A percentile compares a stretch with the other conserved stretches of the same genome.
These are phyloP conservation scores for Poecilia wingei DNA, from an alignment of 2,797 vertebrate genomes.

Conservation along the genomic window DNA sequence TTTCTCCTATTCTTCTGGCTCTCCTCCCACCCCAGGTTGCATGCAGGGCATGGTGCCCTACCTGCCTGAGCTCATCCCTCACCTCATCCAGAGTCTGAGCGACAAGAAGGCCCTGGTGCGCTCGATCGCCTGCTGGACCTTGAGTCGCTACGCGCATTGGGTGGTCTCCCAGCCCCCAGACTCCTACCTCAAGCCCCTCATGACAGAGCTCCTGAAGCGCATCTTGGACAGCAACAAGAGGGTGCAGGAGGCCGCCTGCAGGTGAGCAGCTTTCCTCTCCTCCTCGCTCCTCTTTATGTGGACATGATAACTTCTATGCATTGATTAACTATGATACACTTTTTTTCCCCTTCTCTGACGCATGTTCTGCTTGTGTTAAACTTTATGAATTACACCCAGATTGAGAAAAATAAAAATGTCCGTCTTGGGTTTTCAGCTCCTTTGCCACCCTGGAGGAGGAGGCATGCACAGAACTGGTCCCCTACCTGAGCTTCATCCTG, in stretches of 20 bases:
- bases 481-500: conserved; percentile 94
- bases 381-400: neutral
- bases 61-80: conserved; percentile 92
- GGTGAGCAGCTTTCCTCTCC: conserved; percentile 68
- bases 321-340: conserved; percentile 70
- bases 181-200: conserved; percentile 92
- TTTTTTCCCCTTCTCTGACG: conserved; percentile 67
- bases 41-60: conserved; percentile 96
- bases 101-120: conserved; percentile 95
- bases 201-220: conserved; percentile 95
- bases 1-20: neutral
- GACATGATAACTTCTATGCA: conserved; percentile 69
- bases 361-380: conserved; percentile 9
- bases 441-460: conserved; percentile 96
- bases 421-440: conserved; percentile 75
- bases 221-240: conserved; percentile 95
- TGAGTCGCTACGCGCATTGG: conserved; percentile 96
- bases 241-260: conserved; percentile 95
- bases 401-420: conserved; percentile 1
- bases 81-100: conserved; percentile 90
- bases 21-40: conserved; percentile 79
- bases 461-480: conserved; percentile 94
- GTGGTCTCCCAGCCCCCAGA: conserved; percentile 92
- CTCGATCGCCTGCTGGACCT: conserved; percentile 95
- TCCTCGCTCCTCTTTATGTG: conserved; percentile 12